Percentiles rank a stretch among this genome's conserved stretches.
These are phyloP conservation scores for Fissipunctia ypsillon DNA, from an alignment of 2,888 invertebrate species.

Conservation along the genomic window DNA sequence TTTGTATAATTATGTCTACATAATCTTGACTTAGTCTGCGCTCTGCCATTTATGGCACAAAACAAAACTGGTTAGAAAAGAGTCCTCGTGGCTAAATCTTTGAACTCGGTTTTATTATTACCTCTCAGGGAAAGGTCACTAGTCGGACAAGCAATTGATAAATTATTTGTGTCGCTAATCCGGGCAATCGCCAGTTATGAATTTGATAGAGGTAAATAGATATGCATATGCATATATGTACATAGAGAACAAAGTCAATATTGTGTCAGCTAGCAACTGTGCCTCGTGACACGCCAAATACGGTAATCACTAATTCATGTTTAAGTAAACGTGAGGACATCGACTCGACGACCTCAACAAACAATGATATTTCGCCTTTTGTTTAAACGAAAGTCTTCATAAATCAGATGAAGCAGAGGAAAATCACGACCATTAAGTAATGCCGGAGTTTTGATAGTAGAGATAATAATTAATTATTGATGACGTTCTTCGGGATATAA, in stretches of 20 bases:
- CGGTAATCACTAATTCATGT: conserved; percentile 29
- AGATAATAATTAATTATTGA: not conserved
- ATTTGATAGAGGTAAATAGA: not conserved
- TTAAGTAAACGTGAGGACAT: conserved; percentile 24
- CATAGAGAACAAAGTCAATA: conserved; percentile 29
- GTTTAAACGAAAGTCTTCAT: conserved; percentile 7
- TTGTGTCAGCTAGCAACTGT: conserved; percentile 13
- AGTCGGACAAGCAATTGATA: not conserved
- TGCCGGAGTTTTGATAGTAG: not conserved
- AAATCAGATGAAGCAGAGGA: not conserved
- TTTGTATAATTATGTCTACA: not conserved
- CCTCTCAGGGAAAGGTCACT: not conserved
- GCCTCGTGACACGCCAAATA: conserved; percentile 14
- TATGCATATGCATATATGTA: not conserved
- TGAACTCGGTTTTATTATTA: not conserved
- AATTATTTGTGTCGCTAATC: not conserved
- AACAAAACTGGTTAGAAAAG: not conserved
- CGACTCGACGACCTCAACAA: conserved; percentile 25
- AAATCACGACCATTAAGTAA: not conserved
- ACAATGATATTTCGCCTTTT: conserved; percentile 29
- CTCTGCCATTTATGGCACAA: not conserved
- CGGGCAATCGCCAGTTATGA: not conserved
- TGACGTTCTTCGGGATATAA: not conserved
- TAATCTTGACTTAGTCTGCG: not conserved
- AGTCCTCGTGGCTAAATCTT: not conserved